phyloP scores from a whole-genome alignment of 2,113 vertebrate genomes.

The Galemys pyrenaicus region DNA sequence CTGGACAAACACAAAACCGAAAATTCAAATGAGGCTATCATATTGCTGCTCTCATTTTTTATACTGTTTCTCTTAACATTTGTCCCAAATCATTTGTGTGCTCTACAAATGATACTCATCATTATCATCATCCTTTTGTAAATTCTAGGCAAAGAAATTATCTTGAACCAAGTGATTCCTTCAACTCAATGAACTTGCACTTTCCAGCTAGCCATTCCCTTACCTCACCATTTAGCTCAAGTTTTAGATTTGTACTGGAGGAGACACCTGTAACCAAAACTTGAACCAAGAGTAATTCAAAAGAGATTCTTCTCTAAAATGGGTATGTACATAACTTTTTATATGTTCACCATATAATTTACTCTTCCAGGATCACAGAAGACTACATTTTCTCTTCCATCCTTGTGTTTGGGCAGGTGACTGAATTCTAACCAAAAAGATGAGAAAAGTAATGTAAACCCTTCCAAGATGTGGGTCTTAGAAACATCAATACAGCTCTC shows the following conservation, averaged over 20 bases:
- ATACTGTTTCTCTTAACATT: not conserved
- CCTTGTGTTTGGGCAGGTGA: not conserved
- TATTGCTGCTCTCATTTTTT: not conserved
- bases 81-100: not conserved
- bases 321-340: not conserved
- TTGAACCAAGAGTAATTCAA: not conserved
- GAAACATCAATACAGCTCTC: not conserved
- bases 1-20: not conserved
- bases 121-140: not conserved
- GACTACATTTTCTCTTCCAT: not conserved
- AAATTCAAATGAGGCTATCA: not conserved
- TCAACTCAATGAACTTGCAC: not conserved
- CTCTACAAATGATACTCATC: not conserved
- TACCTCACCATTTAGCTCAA: not conserved
- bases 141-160: not conserved
- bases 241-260: not conserved
- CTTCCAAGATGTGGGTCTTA: not conserved
- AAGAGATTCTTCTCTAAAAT: not conserved
- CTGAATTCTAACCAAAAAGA: conserved; percentile 15
- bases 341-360: not conserved
- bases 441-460: conserved; percentile 1
- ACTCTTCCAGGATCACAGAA: not conserved
- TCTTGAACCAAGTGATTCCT: not conserved
- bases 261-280: not conserved
- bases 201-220: not conserved